Conservation (phyloP, 64 coral and sea anemone genomes). For the Porites lutea region DNA sequence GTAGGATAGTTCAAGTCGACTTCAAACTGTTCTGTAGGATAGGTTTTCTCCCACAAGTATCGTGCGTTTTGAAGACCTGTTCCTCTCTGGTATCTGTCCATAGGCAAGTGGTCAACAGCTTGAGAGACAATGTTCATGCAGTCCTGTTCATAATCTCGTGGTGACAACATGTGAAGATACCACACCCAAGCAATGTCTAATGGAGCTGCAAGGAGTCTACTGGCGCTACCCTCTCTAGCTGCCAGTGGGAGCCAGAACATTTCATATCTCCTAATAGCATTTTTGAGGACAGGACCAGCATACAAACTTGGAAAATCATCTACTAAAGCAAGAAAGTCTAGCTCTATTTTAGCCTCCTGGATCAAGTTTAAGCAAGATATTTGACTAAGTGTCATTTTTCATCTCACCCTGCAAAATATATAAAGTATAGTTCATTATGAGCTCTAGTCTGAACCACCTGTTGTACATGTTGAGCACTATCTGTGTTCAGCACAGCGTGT, state of each 20-base stretch:
- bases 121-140: slow-evolving; percentile 46
- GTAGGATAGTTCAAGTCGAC: slow-evolving; percentile 23
- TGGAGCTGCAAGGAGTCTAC: slow-evolving; percentile 52
- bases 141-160: slow-evolving; percentile 52
- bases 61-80: slow-evolving; percentile 11
- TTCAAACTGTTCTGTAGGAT: slow-evolving; percentile 55
- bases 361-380: neutral
- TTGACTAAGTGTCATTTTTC: neutral
- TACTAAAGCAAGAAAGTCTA: slow-evolving; percentile 19
- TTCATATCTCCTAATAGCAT: slow-evolving; percentile 75
- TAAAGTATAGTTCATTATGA: too few relatives aligned
- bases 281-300: slow-evolving; percentile 16
- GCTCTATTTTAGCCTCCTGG: slow-evolving; percentile 11
- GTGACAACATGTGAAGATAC: slow-evolving; percentile 65
- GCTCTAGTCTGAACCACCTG: too few relatives aligned
- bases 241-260: slow-evolving; percentile 76
- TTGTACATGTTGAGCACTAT: neutral
- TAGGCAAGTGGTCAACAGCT: slow-evolving; percentile 67
- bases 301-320: slow-evolving; percentile 26
- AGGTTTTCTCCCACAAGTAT: slow-evolving; percentile 47
- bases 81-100: neutral
- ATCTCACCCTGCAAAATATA: too few relatives aligned
- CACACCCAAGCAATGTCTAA: slow-evolving; percentile 81
- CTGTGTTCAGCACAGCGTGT: neutral
- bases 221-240: slow-evolving; percentile 29